Evolutionary conservation across 2,113 vertebrate species (phyloP), one percentile per base, ranked within the genome.

Genomic region (Lichenostomus cassidix): DNA sequence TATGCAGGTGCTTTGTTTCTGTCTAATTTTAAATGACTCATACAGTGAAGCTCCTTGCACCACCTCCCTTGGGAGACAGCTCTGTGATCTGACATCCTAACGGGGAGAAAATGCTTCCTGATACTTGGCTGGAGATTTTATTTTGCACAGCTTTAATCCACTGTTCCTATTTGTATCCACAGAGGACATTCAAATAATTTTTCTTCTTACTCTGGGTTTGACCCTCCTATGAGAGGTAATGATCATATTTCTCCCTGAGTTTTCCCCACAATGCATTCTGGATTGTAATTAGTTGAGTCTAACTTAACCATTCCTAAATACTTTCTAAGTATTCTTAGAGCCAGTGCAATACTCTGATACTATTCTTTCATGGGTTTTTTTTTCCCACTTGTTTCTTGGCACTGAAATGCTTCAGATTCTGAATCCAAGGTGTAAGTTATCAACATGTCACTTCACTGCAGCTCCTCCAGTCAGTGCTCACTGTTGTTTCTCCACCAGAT

Each of bases 1-100:
- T 71, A 7, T 65, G 79, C 88, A 96, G 94, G 93, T 96, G 93
- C 88, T 95, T 96, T 95, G 86, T 89, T 96, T 94, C 86, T 62
- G 85, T 71, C 73, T 95, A 87, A 97, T 96, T 95, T 95, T 91
- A 87, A 83, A 80, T 83, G 75, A 90, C 85, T 95, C 79, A n/a
- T 70, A 55, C 5, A 44, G 60, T 60, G 68, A 80, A 90, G 71
- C 49, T 92, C 65, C 92, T 91, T 94, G 65, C 60, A 90, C 83
- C 37, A 31, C 46, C 65, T 89, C 90, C 73, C 90, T 53, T 88
- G 76, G 68, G 92, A 96, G 56, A 33, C n/a, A 90, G 56, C 39
- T 78, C 64, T 89, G 65, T 90, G 89, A 70, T 91, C 55, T 91
- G 42, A 80, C 74, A 49, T 69, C 23, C 64, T 84, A 86, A 74